Evolutionary conservation across 2,888 invertebrate species (phyloP).

Genomic region (Campopleginae sp.): DNA sequence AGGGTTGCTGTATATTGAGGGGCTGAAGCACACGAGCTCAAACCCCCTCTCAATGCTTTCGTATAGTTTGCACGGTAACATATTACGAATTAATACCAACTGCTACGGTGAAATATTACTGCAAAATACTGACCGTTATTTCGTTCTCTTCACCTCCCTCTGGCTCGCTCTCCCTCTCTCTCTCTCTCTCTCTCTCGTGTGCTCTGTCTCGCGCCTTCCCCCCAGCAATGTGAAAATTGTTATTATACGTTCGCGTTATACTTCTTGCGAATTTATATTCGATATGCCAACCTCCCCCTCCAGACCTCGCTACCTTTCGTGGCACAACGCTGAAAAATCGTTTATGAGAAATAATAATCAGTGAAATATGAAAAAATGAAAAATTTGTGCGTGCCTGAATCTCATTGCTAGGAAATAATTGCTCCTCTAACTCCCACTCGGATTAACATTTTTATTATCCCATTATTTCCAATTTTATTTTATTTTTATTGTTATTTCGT

Average conservation of each 20-base stretch:
- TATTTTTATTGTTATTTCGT: constrained; percentile 20
- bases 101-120: constrained; percentile 84
- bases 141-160: constrained; percentile 73
- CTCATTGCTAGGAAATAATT: constrained; percentile 54
- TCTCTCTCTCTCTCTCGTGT: constrained; percentile 25
- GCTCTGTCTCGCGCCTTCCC: constrained; percentile 33
- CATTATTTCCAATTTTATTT: constrained; percentile 17
- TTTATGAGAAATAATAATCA: constrained; percentile 61
- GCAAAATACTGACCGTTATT: constrained; percentile 84
- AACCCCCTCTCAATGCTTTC: constrained; percentile 71
- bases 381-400: constrained; percentile 45
- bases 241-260: constrained; percentile 74
- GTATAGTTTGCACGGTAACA: constrained; percentile 84
- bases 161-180: constrained; percentile 24
- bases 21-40: constrained; percentile 42
- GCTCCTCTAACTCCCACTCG: constrained; percentile 2
- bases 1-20: constrained; percentile 64
- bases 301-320: constrained; percentile 20
- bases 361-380: constrained; percentile 57
- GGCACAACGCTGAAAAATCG: constrained; percentile 62
- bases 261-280: constrained; percentile 80
- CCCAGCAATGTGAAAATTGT: constrained; percentile 76
- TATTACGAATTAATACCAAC: constrained; percentile 85
- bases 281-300: constrained; percentile 59
- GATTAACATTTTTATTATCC: constrained; percentile 21